Evolutionary conservation across 2,113 vertebrate genomes (phyloP).

Genomic region (Myrmecobius fasciatus): DNA sequence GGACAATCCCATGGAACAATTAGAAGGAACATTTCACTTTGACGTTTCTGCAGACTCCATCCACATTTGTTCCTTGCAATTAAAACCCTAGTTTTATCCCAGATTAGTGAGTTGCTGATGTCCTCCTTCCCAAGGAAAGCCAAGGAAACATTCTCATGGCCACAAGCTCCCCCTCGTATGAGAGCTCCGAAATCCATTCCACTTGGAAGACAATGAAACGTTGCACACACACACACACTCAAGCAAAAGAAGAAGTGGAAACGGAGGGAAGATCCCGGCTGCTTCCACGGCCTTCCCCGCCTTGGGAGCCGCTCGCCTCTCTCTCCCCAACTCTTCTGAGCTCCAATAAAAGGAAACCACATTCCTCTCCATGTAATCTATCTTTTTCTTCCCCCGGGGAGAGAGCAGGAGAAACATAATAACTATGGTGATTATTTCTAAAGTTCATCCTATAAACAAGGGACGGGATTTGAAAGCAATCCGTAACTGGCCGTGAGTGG

Average conservation of each 20-base stretch:
- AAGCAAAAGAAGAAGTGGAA: conserved; percentile 42
- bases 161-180: conserved; percentile 2
- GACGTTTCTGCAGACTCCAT: conserved; percentile 69
- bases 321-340: conserved; percentile 35
- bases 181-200: conserved; percentile 23
- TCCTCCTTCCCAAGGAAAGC: background rate
- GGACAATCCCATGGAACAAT: conserved; percentile 77
- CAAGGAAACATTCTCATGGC: conserved; percentile 12
- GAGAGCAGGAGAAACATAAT: conserved; percentile 27
- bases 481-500: conserved; percentile 53
- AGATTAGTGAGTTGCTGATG: background rate
- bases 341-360: conserved; percentile 50
- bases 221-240: background rate
- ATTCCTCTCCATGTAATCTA: background rate
- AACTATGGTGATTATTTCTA: conserved; percentile 35
- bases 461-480: conserved; percentile 37
- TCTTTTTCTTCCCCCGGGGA: conserved; percentile 17
- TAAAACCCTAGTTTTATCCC: conserved; percentile 37
- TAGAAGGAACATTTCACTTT: conserved; percentile 82
- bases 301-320: conserved; percentile 45
- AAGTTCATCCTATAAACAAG: conserved; percentile 22
- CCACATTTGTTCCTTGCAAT: conserved; percentile 45
- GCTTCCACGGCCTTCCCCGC: conserved; percentile 35
- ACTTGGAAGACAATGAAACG: conserved; percentile 29
- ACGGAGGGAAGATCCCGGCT: conserved; percentile 35